Conservation (phyloP, 2,797 vertebrate species). For the Paratrypauchen microcephalus region DNA sequence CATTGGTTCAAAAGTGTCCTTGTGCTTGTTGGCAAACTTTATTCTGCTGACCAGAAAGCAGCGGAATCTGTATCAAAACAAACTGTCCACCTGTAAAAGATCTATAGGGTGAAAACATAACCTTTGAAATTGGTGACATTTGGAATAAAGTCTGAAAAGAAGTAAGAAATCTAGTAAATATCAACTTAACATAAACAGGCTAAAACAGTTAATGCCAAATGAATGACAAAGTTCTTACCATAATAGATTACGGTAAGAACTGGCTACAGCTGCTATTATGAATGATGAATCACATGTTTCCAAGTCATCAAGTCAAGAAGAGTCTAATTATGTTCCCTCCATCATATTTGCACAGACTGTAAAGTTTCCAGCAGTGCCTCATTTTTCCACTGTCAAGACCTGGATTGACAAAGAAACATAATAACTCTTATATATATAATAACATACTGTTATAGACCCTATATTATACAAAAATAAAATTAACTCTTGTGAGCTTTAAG, state of each 20-base stretch:
- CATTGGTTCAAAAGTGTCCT: conserved; percentile 15
- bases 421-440: background rate
- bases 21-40: conserved; percentile 28
- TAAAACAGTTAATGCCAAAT: background rate
- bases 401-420: background rate
- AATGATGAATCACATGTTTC: background rate
- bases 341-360: background rate
- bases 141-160: background rate
- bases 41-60: conserved; percentile 12
- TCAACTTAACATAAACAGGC: background rate
- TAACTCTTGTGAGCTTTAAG: too few relatives aligned
- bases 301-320: background rate
- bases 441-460: too few relatives aligned
- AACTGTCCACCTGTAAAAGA: too few relatives aligned
- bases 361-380: background rate
- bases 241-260: background rate
- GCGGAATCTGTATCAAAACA: background rate
- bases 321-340: background rate
- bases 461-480: too few relatives aligned
- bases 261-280: background rate
- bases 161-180: background rate
- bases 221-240: background rate
- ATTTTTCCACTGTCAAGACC: background rate
- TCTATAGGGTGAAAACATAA: too few relatives aligned
- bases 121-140: background rate